Base-by-base conservation (phyloP, 2,888 invertebrate species). In the Morpho achilles region DNA sequence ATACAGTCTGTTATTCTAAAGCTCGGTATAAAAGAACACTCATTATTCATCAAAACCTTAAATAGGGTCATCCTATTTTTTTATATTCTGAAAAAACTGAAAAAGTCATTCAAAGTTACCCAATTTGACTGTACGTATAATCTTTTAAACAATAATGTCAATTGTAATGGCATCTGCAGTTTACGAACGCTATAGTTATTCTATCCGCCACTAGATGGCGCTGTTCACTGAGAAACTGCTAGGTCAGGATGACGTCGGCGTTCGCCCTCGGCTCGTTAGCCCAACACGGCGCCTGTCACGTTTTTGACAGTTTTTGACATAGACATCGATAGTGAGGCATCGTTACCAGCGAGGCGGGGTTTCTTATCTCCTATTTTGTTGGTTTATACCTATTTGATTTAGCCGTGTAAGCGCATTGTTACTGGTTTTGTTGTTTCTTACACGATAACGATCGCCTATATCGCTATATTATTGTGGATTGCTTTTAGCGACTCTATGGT, bases 291-390 rank as follows among this genome's bases (percentile, higher is more conserved):
- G 84, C 82, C 84, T 85, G 89, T 88, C 90, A 88, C 68, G 78
- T 80, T 86, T 87, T 84, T 87, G 89, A 89, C 89, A 88, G 87
- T 86, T 85, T 84, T 82, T 83, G 89, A 90, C 89, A 89, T 84
- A 88, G 90, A 89, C 90, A 88, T 89, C 89, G 89, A 89, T 89
- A 79, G 85, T 63, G 63, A 63, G 66, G 61, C 63, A 61, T 70
- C 85, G 87, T 87, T 87, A 86, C 82, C 77, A 79, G 71, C 77
- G 77, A 80, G 85, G 87, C 86, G 85, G 83, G 79, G 74, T 77
- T 66, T 67, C 84, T 86, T 87, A 86, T 84, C 84, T 79, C 77
- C 73, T 75, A 77, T 79, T 78, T 75, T 84, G 83, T 85, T 82
- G 77, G 83, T 80, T 84, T 75, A 73, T 72, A 64, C 63, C 64